A percentile compares a stretch with the other conserved stretches of the same genome.
These are phyloP conservation scores for Xiphophorus couchianus DNA, from an alignment of 2,113 vertebrate species.

Conservation along the genomic window DNA sequence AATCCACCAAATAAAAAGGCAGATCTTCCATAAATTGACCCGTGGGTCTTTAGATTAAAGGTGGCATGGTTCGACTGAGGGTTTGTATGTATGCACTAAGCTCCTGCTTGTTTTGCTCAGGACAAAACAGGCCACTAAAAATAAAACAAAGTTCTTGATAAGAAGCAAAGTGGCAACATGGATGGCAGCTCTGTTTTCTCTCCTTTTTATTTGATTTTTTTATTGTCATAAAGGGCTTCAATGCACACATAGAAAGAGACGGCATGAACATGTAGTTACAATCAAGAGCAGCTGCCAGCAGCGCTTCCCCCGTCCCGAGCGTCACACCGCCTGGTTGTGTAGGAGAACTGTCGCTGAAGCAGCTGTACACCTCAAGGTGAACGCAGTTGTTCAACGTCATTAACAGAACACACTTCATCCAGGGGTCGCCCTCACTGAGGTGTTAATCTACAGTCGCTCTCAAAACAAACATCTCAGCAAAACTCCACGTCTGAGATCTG, in stretches of 20 bases:
- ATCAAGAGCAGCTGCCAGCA: constrained; percentile 68
- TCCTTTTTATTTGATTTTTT: not conserved
- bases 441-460: constrained; percentile 38
- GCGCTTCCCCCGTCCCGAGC: constrained; percentile 66
- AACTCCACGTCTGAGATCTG: constrained; percentile 26
- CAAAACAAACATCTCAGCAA: constrained; percentile 44
- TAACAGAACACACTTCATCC: constrained; percentile 57
- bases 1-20: constrained; percentile 26
- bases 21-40: constrained; percentile 33
- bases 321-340: constrained; percentile 50
- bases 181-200: constrained; percentile 68
- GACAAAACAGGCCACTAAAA: constrained; percentile 68
- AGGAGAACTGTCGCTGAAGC: constrained; percentile 52
- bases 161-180: constrained; percentile 40
- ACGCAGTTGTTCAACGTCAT: constrained; percentile 51
- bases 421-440: constrained; percentile 20
- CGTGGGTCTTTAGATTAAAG: constrained; percentile 35
- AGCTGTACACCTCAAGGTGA: constrained; percentile 65
- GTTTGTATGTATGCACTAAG: constrained; percentile 75
- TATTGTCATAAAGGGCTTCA: constrained; percentile 74
- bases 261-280: constrained; percentile 62
- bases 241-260: constrained; percentile 62
- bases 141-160: constrained; percentile 43
- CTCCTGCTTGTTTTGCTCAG: constrained; percentile 77
- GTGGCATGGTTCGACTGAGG: constrained; percentile 41